Evolutionary conservation across 2,797 vertebrate species (phyloP).

Genomic region (Hydrophis major): DNA sequence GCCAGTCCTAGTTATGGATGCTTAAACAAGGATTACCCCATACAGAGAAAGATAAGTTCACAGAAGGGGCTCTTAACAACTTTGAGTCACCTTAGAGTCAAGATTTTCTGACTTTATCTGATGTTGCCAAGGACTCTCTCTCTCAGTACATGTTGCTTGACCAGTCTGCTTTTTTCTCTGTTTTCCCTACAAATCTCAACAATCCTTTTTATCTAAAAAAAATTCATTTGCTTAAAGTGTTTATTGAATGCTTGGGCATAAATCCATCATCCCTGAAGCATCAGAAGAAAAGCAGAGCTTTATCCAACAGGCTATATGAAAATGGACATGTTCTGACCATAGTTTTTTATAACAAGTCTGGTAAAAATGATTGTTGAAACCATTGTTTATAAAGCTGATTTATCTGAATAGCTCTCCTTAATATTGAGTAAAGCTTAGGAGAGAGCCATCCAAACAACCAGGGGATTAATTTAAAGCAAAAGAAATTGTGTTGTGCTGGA

Average conservation of each 20-base stretch:
- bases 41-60: not conserved
- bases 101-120: not conserved
- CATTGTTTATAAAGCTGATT: not conserved
- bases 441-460: not conserved
- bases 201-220: not conserved
- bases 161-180: not conserved
- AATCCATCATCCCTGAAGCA: not conserved
- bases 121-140: not conserved
- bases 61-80: not conserved
- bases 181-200: not conserved
- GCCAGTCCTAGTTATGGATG: not conserved
- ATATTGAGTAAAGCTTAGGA: not conserved
- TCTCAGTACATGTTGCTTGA: not conserved
- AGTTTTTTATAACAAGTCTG: not conserved
- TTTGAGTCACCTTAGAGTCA: not conserved
- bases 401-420: not conserved
- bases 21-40: not conserved
- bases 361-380: not conserved
- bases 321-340: not conserved
- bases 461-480: not conserved
- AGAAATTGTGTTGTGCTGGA: not conserved
- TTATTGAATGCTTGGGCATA: not conserved
- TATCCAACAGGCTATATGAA: too few species aligned
- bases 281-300: not conserved
- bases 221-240: not conserved